Evolutionary conservation across 2,113 vertebrate species (phyloP), one percentile per base, ranked within the genome.

Genomic region (Antennarius striatus): DNA sequence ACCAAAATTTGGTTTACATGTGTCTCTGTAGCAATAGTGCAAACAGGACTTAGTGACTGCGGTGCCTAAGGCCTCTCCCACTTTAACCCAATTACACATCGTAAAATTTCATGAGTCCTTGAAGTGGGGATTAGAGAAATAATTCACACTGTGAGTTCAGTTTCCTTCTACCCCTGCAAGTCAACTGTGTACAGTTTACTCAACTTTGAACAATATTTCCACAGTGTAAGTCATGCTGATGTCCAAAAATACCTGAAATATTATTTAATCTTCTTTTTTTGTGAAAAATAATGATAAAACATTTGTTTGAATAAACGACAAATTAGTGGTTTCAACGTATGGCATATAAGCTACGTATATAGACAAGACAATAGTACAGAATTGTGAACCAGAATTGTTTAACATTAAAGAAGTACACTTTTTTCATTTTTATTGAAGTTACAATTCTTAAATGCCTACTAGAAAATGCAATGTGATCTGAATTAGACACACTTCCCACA

Each of bases 51-150:
- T 80, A 82, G 67, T 75, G 45, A 61, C 16, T 43, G 32, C 42
- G 11, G 11, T 30, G 70, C 64, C 62, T 61, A 13, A 4, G 45
- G 53, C 54, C 61, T 46, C 52, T 56, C 76, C 54, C 58, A 81
- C 51, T 79, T 75, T 61, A 63, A 73, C 59, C 56, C 46, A 84
- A 76, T 81, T 82, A 75, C 32, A 60, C 40, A 73, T 40, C 73
- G 48, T 81, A 73, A 64, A 57, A 54, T 74, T 66, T 74, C 63
- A 75, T 2, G 13, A 73, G 32, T 79, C 69, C 63, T 72, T 84
- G 53, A 76, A 73, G 46, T 65, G 63, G 47, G 30, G 28, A 30
- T 32, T 68, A 16, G 13, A 4, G 16, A 75, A 75, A 60, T 76
- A 22, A 77, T 76, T 69, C 42, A 51, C 62, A 56, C 51, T 48